These are phyloP conservation scores for Tragopan temminckii DNA, from an alignment of 2,797 vertebrate species.

Conservation along the genomic window DNA sequence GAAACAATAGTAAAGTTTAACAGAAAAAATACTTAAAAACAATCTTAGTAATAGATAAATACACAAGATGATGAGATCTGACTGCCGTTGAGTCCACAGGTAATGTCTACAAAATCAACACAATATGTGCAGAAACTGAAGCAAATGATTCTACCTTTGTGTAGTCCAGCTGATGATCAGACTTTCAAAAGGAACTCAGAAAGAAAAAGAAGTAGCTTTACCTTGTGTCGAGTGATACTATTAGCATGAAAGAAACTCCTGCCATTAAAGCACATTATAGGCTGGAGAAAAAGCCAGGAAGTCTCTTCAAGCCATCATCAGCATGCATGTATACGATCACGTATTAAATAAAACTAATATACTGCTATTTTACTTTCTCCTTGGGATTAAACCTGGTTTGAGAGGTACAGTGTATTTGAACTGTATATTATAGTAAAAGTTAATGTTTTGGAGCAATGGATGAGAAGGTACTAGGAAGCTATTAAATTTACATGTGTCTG, in stretches of 20 bases:
- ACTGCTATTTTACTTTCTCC: not conserved
- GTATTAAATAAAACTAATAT: not conserved
- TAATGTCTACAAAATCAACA: slow-evolving; percentile 10
- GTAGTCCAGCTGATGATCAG: not conserved
- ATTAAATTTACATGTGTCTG: slow-evolving; percentile 35
- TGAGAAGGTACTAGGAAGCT: not conserved
- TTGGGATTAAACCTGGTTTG: slow-evolving; percentile 5
- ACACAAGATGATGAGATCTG: not conserved
- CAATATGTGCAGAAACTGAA: not conserved
- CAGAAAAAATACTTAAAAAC: not conserved
- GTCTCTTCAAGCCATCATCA: not conserved
- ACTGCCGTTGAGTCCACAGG: not conserved
- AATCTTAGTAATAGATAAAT: slow-evolving; percentile 28
- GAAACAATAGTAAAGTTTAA: slow-evolving; percentile 45
- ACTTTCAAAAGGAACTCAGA: not conserved
- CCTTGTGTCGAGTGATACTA: not conserved
- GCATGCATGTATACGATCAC: not conserved
- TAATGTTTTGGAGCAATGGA: not conserved
- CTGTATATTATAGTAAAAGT: not conserved
- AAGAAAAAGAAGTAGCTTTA: not conserved
- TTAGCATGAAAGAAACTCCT: not conserved
- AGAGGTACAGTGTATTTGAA: not conserved
- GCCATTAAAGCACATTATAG: not conserved
- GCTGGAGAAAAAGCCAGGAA: not conserved
- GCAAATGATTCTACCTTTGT: not conserved